These are phyloP conservation scores for Corythaixoides concolor DNA, from an alignment of 2,113 vertebrate species.

Conservation along the genomic window DNA sequence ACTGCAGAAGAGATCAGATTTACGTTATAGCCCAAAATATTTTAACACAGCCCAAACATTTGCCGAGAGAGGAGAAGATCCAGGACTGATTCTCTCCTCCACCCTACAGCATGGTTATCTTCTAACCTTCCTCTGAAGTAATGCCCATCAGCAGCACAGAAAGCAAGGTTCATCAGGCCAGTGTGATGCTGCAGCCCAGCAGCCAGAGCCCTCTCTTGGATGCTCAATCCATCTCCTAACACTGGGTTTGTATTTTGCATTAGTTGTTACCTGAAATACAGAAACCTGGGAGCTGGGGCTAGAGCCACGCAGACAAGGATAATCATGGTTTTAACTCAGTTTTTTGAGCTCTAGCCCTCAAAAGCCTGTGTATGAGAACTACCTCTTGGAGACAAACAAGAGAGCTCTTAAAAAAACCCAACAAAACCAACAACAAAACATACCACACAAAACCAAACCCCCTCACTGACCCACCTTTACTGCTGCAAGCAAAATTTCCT, in stretches of 20 bases:
- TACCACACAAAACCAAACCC: not conserved
- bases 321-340: not conserved
- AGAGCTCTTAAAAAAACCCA: not conserved
- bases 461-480: constrained; percentile 77
- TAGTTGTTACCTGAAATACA: not conserved
- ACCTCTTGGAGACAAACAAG: not conserved
- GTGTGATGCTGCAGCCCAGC: not conserved
- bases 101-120: not conserved
- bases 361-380: not conserved
- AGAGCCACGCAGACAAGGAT: not conserved
- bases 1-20: not conserved
- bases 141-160: not conserved
- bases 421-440: not conserved
- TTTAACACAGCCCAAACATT: not conserved
- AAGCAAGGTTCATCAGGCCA: not conserved
- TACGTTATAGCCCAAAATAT: fast-evolving
- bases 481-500: constrained; percentile 79
- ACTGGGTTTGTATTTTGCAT: not conserved
- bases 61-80: not conserved
- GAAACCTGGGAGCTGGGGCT: not conserved
- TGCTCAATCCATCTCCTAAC: not conserved
- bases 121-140: not conserved
- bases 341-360: not conserved
- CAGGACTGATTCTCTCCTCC: not conserved
- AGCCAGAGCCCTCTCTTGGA: not conserved